Base-by-base conservation (phyloP, 1,140 invertebrate genomes). In the Orchesella cincta region DNA sequence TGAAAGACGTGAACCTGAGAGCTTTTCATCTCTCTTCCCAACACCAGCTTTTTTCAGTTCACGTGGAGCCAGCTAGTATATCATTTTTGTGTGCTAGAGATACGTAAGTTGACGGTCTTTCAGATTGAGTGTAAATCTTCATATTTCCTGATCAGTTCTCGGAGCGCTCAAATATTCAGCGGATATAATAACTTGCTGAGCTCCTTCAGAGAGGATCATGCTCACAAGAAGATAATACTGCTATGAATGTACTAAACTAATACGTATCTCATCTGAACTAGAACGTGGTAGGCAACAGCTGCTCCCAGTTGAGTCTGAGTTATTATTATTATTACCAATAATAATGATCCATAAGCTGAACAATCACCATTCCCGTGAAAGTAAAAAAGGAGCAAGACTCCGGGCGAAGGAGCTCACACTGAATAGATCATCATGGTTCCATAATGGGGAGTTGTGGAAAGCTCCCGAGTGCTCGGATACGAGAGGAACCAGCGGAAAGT, bases 311-410 rank as follows among this genome's bases (percentile, higher is more conserved):
- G 52, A 26, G 52, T 26, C 23, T 18, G 12, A 18, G 52, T 57
- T 57, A 57, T 57, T 57, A 57, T 57, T 57, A 57, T 57, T 57
- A 57, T 57, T 57, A n/a, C 52, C 52, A 57, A 26, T 57, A 57
- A 57, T 57, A 57, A 57, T 57, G 52, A 57, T 57, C 52, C 52
- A 57, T 57, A 57, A 57, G 52, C 52, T 23, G 52, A 57, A n/a
- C 23, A 57, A 57, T 57, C 52, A 57, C 23, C 52, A 46, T 20
- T 46, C 39, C 39, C 20, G 39, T 46, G 8, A 12, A 20, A 46
- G n/a, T n/a, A n/a, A n/a, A n/a, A n/a, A n/a, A n/a, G n/a, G n/a
- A n/a, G n/a, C n/a, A n/a, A n/a, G n/a, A n/a, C n/a, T n/a, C n/a
- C n/a, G n/a, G n/a, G n/a, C n/a, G n/a, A n/a, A n/a, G n/a, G n/a